Conservation (phyloP, 1,140 invertebrate genomes). For the Ceratina japonica region DNA sequence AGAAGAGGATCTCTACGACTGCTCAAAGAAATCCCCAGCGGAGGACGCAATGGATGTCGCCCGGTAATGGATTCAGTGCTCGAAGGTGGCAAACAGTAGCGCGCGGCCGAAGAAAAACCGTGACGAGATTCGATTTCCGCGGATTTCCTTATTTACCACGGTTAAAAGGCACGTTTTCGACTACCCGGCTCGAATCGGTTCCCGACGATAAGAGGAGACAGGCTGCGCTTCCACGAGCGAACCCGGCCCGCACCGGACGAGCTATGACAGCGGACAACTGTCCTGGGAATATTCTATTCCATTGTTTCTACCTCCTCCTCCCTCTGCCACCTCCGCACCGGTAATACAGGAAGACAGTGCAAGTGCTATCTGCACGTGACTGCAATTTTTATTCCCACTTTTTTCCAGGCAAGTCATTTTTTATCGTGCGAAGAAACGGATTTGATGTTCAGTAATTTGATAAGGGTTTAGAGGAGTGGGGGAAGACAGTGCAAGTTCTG, state of each 20-base stretch:
- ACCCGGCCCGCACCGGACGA: not conserved
- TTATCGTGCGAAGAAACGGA: too few relatives aligned
- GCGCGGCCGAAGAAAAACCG: conserved; percentile 15
- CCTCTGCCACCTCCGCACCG: not conserved
- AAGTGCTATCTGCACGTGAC: too few relatives aligned
- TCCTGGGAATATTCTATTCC: not conserved
- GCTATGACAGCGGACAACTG: not conserved
- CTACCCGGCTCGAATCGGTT: not conserved
- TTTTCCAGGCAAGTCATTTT: too few relatives aligned
- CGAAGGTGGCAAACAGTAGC: conserved; percentile 13
- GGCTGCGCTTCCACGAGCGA: not conserved
- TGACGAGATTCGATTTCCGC: conserved; percentile 61
- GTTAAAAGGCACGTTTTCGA: conserved; percentile 36
- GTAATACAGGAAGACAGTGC: too few relatives aligned
- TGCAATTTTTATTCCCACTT: too few relatives aligned
- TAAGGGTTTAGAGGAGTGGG: too few relatives aligned
- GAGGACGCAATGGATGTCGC: conserved; percentile 4
- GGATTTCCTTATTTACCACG: conserved; percentile 54
- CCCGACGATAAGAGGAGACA: not conserved
- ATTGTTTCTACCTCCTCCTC: too few relatives aligned
- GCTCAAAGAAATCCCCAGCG: conserved; percentile 7
- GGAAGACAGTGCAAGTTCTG: too few relatives aligned
- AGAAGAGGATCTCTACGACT: not conserved
- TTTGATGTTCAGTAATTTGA: too few relatives aligned
- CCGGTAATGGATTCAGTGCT: conserved; percentile 36